phyloP scores from a whole-genome alignment of 2,113 vertebrate genomes.

The Paraplagusia blochii region DNA sequence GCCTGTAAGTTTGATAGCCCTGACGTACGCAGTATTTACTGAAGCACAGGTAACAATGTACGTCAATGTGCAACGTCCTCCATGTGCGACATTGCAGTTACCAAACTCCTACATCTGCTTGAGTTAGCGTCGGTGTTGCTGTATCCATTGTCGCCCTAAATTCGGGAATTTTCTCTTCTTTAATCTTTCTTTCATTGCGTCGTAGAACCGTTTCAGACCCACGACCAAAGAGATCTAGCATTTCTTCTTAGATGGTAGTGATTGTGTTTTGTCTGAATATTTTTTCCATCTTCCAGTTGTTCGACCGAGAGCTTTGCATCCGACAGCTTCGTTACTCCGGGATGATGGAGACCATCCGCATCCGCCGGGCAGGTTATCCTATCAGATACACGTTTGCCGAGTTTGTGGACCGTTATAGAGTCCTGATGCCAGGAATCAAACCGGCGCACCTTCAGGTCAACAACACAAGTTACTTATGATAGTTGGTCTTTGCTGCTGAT shows the following conservation, averaged over 20 bases:
- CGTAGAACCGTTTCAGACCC: no score
- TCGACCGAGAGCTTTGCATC: slow-evolving; percentile 93
- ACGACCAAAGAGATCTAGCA: neutral
- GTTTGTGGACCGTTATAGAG: slow-evolving; percentile 94
- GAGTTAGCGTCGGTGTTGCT: no score
- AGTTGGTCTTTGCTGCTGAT: neutral
- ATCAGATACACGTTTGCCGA: slow-evolving; percentile 95
- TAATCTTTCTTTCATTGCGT: no score
- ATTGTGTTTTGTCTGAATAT: neutral
- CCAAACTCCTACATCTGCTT: no score
- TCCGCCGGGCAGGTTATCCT: slow-evolving; percentile 92
- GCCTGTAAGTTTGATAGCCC: no score
- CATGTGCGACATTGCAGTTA: no score
- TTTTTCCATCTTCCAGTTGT: slow-evolving; percentile 54
- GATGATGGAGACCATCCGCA: slow-evolving; percentile 99
- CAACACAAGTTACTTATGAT: neutral
- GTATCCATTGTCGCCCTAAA: no score
- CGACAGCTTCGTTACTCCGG: slow-evolving; percentile 95
- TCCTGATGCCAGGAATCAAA: slow-evolving; percentile 93
- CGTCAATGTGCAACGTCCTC: no score
- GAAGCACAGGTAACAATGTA: no score
- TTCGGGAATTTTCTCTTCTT: no score
- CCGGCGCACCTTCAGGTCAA: slow-evolving; percentile 91
- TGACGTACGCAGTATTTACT: no score
- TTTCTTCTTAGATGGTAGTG: neutral